phyloP scores from a whole-genome alignment of 2,113 vertebrate genomes.

The Serinus canaria region DNA sequence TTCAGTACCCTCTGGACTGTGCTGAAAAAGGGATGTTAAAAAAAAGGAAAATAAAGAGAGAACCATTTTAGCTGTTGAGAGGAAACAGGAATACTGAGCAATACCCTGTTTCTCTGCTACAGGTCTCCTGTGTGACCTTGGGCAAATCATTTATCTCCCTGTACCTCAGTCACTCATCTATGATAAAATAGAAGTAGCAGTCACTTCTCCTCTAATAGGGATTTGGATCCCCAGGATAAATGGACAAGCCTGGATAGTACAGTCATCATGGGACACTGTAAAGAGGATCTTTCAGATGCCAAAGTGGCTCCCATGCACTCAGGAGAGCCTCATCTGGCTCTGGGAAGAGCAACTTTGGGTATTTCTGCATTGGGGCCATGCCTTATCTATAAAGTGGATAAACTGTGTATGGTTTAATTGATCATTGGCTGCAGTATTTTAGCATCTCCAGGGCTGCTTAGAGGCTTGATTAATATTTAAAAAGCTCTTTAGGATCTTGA shows the following conservation, averaged over 20 bases:
- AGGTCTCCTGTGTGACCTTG: slow-evolving; percentile 21
- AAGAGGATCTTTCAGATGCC: slow-evolving; percentile 25
- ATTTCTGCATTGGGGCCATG: not conserved
- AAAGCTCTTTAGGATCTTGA: slow-evolving; percentile 34
- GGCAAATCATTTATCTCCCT: slow-evolving; percentile 25
- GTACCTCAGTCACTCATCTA: slow-evolving; percentile 8
- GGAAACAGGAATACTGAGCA: not conserved
- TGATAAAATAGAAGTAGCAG: slow-evolving; percentile 28
- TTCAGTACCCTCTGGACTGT: not conserved
- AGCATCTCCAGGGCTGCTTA: slow-evolving; percentile 42
- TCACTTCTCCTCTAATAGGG: not conserved
- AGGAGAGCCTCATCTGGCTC: not conserved
- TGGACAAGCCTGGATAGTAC: not conserved
- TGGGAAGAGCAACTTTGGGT: not conserved
- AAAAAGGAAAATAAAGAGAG: not conserved
- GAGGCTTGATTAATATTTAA: slow-evolving; percentile 60
- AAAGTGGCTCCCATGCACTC: not conserved
- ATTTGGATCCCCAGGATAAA: slow-evolving; percentile 34
- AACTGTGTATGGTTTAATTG: slow-evolving; percentile 42
- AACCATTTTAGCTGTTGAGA: not conserved
- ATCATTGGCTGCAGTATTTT: slow-evolving; percentile 50
- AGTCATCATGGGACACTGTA: not conserved
- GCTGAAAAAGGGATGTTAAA: not conserved
- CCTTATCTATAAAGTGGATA: slow-evolving; percentile 24
- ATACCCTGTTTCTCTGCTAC: not conserved